Evolutionary conservation across 2,888 invertebrate genomes (phyloP).

Genomic region (Drosophila nr. perissopoda): DNA sequence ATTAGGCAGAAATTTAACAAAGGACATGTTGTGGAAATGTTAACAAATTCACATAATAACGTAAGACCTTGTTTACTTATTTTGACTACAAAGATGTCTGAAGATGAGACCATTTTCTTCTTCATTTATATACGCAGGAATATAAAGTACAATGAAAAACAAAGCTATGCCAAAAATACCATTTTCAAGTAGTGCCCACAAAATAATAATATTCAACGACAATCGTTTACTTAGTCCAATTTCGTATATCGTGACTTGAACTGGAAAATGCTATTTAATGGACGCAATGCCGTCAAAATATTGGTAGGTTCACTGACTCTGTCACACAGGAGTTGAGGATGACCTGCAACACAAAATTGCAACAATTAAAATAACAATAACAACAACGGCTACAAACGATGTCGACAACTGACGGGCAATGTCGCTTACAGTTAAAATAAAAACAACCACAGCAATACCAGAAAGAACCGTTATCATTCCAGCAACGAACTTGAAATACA

Average conservation of each 20-base stretch:
- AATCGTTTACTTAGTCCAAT: conserved; percentile 16
- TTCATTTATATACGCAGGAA: background rate
- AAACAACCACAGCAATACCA: conserved; percentile 18
- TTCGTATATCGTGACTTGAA: conserved; percentile 41
- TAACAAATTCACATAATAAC: background rate
- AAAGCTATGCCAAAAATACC: background rate
- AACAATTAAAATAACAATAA: conserved; percentile 54
- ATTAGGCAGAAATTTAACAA: background rate
- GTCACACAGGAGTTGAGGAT: conserved; percentile 2
- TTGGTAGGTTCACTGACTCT: conserved; percentile 27
- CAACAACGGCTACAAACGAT: conserved; percentile 15
- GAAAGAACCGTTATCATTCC: background rate
- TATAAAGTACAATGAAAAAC: background rate
- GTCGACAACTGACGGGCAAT: conserved; percentile 50
- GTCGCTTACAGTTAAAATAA: conserved; percentile 47
- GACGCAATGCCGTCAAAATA: conserved; percentile 24
- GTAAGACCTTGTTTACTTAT: background rate
- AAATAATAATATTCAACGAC: background rate
- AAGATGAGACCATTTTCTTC: background rate
- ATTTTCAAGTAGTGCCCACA: background rate
- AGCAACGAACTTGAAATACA: conserved; percentile 4
- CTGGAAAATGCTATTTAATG: conserved; percentile 24
- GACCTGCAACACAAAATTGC: conserved; percentile 43
- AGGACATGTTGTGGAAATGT: background rate
- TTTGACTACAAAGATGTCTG: background rate